Conservation (phyloP, 2,113 vertebrate species). For the Corythaixoides concolor region DNA sequence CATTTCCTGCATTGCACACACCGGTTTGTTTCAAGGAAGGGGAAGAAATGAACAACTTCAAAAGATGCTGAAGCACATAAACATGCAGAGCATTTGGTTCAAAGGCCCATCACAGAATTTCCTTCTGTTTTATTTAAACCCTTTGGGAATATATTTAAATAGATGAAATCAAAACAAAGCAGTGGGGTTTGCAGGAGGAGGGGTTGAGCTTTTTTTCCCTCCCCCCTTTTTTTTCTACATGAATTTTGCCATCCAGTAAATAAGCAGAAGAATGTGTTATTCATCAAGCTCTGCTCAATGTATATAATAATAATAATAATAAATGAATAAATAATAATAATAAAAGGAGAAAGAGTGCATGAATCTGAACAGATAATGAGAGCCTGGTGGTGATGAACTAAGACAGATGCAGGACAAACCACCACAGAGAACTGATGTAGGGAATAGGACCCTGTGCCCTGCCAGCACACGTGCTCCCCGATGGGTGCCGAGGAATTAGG, state of each 20-base stretch:
- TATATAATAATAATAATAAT: background rate
- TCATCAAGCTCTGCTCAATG: background rate
- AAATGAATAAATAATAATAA: background rate
- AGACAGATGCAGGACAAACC: background rate
- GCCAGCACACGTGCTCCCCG: accelerated
- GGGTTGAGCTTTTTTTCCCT: background rate
- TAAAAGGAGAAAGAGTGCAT: background rate
- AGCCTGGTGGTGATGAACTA: background rate
- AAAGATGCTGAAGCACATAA: constrained; percentile 19
- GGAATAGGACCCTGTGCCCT: background rate
- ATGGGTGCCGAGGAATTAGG: accelerated
- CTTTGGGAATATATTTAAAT: constrained; percentile 36
- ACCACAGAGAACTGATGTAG: background rate
- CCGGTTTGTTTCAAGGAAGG: background rate
- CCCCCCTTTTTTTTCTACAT: background rate
- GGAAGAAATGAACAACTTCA: background rate
- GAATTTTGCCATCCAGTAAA: background rate
- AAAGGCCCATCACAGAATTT: background rate
- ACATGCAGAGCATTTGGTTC: background rate
- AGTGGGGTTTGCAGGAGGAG: background rate
- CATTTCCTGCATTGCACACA: background rate
- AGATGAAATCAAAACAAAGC: constrained; percentile 42
- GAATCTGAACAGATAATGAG: background rate
- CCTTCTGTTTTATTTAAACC: constrained; percentile 47
- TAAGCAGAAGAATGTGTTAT: background rate